A percentile compares a stretch with the other conserved stretches of the same genome.
phyloP scores from a whole-genome alignment of 2,797 vertebrate genomes.

The Coilia nasus region DNA sequence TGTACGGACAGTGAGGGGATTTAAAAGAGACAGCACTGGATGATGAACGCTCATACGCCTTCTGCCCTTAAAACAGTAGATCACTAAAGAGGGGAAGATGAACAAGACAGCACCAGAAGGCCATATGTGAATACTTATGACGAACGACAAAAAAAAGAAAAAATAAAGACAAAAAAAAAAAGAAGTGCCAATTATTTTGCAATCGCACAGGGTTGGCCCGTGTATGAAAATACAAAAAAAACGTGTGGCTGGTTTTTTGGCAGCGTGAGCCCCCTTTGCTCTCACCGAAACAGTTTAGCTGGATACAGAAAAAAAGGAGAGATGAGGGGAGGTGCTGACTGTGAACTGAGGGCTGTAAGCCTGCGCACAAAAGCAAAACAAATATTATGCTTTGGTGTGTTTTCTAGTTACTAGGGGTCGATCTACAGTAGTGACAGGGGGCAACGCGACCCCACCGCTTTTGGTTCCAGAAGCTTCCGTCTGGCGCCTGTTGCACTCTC shows the following conservation, averaged over 20 bases:
- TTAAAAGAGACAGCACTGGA: background rate
- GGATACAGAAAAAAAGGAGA: background rate
- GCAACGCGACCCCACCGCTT: background rate
- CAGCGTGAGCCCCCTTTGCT: background rate
- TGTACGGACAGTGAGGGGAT: background rate
- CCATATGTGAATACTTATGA: background rate
- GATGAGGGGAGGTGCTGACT: background rate
- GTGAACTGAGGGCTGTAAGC: background rate
- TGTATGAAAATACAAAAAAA: background rate
- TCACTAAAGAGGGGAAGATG: background rate
- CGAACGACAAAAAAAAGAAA: background rate
- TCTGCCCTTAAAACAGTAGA: background rate
- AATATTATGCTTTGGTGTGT: conserved; percentile 16
- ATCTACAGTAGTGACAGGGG: background rate
- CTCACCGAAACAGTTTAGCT: background rate
- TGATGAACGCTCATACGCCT: background rate
- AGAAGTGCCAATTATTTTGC: background rate
- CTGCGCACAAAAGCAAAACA: background rate
- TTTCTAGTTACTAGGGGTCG: conserved; percentile 1
- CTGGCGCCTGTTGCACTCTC: background rate
- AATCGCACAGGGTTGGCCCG: background rate
- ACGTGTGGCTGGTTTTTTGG: background rate
- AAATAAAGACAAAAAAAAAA: no score
- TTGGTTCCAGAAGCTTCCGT: background rate
- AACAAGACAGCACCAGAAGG: background rate